A percentile compares a stretch with the other conserved stretches of the same genome.
Evolutionary conservation across 1,140 invertebrate genomes (phyloP).

Genomic region (Drosophila albomicans): DNA sequence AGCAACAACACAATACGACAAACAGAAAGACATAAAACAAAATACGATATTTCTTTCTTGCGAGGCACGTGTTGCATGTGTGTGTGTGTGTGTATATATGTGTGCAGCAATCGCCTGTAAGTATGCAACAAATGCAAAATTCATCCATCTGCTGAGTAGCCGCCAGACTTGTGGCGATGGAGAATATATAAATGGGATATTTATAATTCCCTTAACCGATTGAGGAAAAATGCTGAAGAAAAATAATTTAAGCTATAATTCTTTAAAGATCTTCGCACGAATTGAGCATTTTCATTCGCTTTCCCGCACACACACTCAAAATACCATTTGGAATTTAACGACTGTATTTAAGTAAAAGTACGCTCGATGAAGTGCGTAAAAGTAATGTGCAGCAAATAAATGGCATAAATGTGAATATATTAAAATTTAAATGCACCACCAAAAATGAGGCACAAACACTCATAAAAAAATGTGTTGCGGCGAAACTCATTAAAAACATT

Average conservation of each 20-base stretch:
- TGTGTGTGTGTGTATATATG: constrained; percentile 21
- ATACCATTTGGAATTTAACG: constrained; percentile 65
- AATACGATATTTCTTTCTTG: constrained; percentile 57
- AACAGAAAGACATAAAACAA: constrained; percentile 63
- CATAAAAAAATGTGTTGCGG: constrained; percentile 40
- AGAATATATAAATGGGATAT: constrained; percentile 1
- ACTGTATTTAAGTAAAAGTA: constrained; percentile 40
- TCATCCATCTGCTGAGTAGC: neutral
- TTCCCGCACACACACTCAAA: constrained; percentile 5
- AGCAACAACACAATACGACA: constrained; percentile 21
- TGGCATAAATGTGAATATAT: constrained; percentile 49
- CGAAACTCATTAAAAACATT: constrained; percentile 48
- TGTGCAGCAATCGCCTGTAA: constrained; percentile 5
- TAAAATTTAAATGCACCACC: constrained; percentile 58
- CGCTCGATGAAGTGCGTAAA: constrained; percentile 53
- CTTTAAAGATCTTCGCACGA: neutral
- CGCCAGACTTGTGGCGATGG: neutral
- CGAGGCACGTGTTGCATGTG: constrained; percentile 43
- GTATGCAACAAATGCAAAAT: constrained; percentile 32
- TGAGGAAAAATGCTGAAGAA: neutral
- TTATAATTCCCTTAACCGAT: neutral
- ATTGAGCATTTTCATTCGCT: neutral
- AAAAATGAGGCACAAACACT: constrained; percentile 20
- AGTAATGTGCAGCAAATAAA: constrained; percentile 46
- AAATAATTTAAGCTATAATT: too few species aligned